These are phyloP conservation scores for Tragelaphus buxtoni DNA, from an alignment of 2,113 vertebrate genomes.

Conservation along the genomic window DNA sequence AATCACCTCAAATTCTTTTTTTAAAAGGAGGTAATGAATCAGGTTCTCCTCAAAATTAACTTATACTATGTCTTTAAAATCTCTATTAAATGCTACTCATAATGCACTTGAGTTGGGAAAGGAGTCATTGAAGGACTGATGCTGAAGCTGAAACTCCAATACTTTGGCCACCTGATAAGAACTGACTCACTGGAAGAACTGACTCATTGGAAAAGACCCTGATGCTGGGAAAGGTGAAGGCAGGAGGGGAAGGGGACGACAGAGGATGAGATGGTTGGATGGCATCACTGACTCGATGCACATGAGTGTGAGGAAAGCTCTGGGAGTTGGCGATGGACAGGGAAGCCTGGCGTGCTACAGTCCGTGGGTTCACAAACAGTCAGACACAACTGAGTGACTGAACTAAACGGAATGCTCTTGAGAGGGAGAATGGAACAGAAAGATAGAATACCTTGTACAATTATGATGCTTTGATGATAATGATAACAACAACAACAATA, in stretches of 20 bases:
- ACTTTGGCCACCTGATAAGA: neutral
- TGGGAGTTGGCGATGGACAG: neutral
- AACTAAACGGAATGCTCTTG: neutral
- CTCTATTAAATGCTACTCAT: neutral
- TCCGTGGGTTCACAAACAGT: neutral
- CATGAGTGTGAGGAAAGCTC: neutral
- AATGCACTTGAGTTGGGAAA: neutral
- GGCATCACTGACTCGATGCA: neutral
- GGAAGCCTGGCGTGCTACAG: neutral
- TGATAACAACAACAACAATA: neutral
- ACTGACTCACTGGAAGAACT: neutral
- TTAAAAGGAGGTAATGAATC: neutral
- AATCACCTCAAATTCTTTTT: constrained; percentile 8
- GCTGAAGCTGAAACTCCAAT: neutral
- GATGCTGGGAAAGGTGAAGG: neutral
- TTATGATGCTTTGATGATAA: neutral
- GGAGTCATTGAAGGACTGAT: neutral
- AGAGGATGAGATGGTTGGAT: neutral
- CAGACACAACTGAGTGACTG: neutral
- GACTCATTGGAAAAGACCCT: neutral
- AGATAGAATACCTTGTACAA: neutral
- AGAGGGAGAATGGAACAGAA: neutral
- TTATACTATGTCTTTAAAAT: neutral
- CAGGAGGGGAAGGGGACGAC: neutral
- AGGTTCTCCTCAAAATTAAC: constrained; percentile 12